phyloP scores from a whole-genome alignment of 2,113 vertebrate genomes.

The Plecotus auritus region DNA sequence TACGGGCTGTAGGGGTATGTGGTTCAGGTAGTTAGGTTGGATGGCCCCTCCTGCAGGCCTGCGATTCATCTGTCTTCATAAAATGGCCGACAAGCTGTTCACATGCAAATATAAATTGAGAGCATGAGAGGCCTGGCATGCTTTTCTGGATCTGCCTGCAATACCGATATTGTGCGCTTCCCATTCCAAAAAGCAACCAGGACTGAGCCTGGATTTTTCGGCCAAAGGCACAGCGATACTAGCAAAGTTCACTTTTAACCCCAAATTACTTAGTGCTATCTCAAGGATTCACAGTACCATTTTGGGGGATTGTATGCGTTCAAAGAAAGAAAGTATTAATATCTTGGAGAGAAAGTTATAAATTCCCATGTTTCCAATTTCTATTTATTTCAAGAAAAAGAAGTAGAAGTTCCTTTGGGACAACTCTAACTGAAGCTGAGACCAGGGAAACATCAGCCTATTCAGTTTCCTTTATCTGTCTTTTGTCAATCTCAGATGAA shows the following conservation, averaged over 20 bases:
- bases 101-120: slow-evolving; percentile 63
- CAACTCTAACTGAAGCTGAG: background rate
- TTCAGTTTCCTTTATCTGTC: background rate
- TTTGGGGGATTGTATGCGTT: background rate
- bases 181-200: slow-evolving; percentile 48
- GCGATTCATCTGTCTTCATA: slow-evolving; percentile 57
- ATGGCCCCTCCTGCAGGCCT: slow-evolving; percentile 29
- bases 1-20: background rate
- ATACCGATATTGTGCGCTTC: slow-evolving; percentile 13
- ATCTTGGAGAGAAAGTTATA: background rate
- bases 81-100: slow-evolving; percentile 65
- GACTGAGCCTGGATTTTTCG: slow-evolving; percentile 9
- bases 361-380: background rate
- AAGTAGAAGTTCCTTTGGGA: background rate
- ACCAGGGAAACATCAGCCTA: background rate
- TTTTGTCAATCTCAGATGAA: slow-evolving; percentile 5
- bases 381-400: background rate
- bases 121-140: slow-evolving; percentile 47
- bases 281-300: background rate
- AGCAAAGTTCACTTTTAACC: slow-evolving; percentile 24
- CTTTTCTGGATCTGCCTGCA: slow-evolving; percentile 48
- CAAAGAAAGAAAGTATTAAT: background rate
- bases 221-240: background rate
- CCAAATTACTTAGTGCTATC: background rate
- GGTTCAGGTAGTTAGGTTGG: slow-evolving; percentile 9